phyloP scores from a whole-genome alignment of 2,113 vertebrate species.

The Castor canadensis region DNA sequence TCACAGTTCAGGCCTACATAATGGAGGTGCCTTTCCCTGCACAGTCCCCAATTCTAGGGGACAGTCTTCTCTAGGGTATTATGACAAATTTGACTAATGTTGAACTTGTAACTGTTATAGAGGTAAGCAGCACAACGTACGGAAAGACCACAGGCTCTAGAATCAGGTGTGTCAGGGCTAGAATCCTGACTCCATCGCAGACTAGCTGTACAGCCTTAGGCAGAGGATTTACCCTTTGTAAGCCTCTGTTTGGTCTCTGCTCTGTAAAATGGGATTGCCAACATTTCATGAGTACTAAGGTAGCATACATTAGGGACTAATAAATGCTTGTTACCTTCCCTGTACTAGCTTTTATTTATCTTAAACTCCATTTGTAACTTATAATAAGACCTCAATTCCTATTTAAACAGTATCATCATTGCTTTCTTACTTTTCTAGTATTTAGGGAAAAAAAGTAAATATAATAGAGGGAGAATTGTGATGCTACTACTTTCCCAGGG shows the following conservation, averaged over 20 bases:
- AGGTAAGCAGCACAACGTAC: background rate
- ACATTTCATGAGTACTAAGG: background rate
- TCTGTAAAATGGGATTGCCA: background rate
- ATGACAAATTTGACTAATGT: background rate
- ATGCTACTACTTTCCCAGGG: background rate
- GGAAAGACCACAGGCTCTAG: background rate
- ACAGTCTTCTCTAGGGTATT: background rate
- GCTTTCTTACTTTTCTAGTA: background rate
- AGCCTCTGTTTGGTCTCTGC: background rate
- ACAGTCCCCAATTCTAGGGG: background rate
- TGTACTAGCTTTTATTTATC: background rate
- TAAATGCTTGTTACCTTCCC: background rate
- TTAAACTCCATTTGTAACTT: background rate
- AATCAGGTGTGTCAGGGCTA: background rate
- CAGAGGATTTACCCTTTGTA: background rate
- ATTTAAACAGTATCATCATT: background rate
- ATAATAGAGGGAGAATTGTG: background rate
- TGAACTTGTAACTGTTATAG: background rate
- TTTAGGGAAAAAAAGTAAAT: background rate
- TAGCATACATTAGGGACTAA: background rate
- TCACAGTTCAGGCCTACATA: background rate
- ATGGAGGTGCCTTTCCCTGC: background rate
- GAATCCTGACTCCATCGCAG: background rate
- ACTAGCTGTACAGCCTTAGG: background rate
- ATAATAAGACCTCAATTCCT: background rate